Conservation (phyloP, 1,140 invertebrate species). For the Acromyrmex charruanus region DNA sequence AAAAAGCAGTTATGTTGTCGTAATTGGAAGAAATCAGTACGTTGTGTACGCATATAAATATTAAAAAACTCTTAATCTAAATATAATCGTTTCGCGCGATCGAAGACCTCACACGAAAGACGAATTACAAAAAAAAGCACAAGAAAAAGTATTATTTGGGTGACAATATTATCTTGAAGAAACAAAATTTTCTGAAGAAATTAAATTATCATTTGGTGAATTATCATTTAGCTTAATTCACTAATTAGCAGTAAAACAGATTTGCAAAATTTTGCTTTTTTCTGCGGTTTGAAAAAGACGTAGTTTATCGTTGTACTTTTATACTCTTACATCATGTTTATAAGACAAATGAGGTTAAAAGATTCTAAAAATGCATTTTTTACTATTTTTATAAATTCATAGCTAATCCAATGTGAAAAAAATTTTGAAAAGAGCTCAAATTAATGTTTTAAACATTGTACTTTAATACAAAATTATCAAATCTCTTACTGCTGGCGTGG, state of each 20-base stretch:
- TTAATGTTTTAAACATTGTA: no score
- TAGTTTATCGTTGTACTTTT: no score
- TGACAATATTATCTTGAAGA: neutral
- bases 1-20: conserved; percentile 47
- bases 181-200: neutral
- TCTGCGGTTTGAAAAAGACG: no score
- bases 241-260: neutral
- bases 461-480: no score
- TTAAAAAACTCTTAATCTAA: conserved; percentile 13
- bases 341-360: no score
- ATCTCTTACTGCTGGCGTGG: no score
- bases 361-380: no score
- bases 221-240: neutral
- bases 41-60: neutral
- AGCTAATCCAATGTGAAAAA: no score
- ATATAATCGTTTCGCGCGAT: neutral
- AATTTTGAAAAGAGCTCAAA: no score
- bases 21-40: conserved; percentile 20
- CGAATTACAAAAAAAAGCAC: neutral
- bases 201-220: neutral
- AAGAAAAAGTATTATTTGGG: neutral
- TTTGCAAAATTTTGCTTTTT: no score
- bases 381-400: no score
- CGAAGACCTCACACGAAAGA: neutral
- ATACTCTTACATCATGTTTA: no score